Conservation (phyloP, 1,140 invertebrate species). For the Scaptomyza graminum region DNA sequence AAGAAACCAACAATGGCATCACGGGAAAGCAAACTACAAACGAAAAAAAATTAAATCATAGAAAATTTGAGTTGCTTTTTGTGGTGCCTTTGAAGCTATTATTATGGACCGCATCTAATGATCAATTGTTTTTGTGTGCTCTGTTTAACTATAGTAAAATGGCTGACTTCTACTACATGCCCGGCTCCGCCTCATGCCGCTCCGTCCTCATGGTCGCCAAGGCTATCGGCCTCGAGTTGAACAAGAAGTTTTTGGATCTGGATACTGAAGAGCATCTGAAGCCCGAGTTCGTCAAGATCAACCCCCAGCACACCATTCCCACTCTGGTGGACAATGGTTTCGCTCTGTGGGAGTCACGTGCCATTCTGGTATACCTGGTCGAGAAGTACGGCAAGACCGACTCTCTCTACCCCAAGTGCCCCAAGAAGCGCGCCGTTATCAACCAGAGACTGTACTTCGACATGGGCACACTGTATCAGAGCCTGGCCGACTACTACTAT, state of each 20-base stretch:
- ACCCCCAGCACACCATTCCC: slow-evolving; percentile 87
- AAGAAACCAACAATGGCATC: slow-evolving; percentile 8
- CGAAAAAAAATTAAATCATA: background rate
- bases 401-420: slow-evolving; percentile 88
- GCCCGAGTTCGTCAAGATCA: slow-evolving; percentile 89
- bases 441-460: slow-evolving; percentile 91
- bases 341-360: slow-evolving; percentile 88
- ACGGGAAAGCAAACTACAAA: background rate
- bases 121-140: slow-evolving; percentile 28
- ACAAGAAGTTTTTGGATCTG: slow-evolving; percentile 88
- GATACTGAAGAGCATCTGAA: slow-evolving; percentile 87
- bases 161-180: slow-evolving; percentile 87
- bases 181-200: slow-evolving; percentile 89
- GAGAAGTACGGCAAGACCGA: slow-evolving; percentile 89
- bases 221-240: slow-evolving; percentile 89
- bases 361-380: slow-evolving; percentile 89
- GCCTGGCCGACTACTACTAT: slow-evolving; percentile 88
- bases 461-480: slow-evolving; percentile 87
- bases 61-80: background rate
- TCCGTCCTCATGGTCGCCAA: slow-evolving; percentile 88
- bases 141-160: slow-evolving; percentile 51
- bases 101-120: slow-evolving; percentile 19
- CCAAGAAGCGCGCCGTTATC: slow-evolving; percentile 88
- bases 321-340: slow-evolving; percentile 89
- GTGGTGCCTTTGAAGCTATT: background rate